Base-by-base conservation (phyloP, 2,888 invertebrate genomes). In the Mythimna impura region DNA sequence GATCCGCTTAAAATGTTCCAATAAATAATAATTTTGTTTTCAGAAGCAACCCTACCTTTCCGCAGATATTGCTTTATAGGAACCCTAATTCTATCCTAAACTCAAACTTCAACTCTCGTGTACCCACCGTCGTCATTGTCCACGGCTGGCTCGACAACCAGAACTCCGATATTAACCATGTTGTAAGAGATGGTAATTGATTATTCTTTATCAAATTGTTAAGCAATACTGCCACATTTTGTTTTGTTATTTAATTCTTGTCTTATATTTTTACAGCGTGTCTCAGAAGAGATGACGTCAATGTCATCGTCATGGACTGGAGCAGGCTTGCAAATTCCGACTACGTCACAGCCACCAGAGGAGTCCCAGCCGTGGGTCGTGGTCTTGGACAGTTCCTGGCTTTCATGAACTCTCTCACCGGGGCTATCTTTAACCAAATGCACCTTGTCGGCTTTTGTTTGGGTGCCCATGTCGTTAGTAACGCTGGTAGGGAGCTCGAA, bases 361-460 rank as follows among this genome's bases (percentile, higher is more conserved):
- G 91, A 54, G 90, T 94, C 3, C 91, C 94, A 14, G 88, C 85
- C 6, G 89, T 93, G 0, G 94, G 94, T 0, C 88, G 88, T n/a
- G 91, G 90, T 4, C 82, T 95, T 2, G 95, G 94, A n/a, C 84
- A 87, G 57, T 94, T 95, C 81, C 69, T 96, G 40, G 79, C 85
- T 22, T 93, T 92, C 85, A 66, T 93, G 3, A 84, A 87, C 73
- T 36, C 60, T 2, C 83, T 76, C 0, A 89, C 91, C 58, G 93
- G 93, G 89, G 2, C 73, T 30, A 76, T 85, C 0, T 81, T 89
- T 36, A 76, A 83, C 40, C 78, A 86, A 57, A 88, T 95, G 79
- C 95, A 95, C 71, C 72, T 96, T 3, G 85, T 95, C 7, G 96
- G 96, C 5, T 93, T 94, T 86, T 94, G 94, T 82, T 89, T 96